A percentile compares a stretch with the other conserved stretches of the same genome.
phyloP scores from a whole-genome alignment of 2,797 vertebrate species.

The Sitta carolinensis region DNA sequence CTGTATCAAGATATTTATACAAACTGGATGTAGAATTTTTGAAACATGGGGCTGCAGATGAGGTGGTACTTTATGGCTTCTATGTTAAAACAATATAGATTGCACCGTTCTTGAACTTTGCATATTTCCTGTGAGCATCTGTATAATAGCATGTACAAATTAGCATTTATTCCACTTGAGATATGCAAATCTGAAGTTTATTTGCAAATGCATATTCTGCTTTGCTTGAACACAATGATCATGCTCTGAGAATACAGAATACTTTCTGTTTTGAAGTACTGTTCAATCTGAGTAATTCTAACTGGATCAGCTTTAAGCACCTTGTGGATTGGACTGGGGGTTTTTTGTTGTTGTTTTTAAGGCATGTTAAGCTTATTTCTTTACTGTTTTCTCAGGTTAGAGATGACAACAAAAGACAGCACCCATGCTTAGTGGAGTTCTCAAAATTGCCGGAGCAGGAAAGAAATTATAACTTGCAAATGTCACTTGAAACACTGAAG shows the following conservation, averaged over 20 bases:
- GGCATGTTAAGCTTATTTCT: neutral
- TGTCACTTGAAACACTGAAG: conserved; percentile 96
- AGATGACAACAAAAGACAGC: conserved; percentile 94
- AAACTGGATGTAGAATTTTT: neutral
- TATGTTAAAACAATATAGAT: neutral
- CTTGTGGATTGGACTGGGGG: neutral
- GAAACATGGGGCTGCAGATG: neutral
- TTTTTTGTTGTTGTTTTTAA: neutral
- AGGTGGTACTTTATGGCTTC: neutral
- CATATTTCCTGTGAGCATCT: neutral
- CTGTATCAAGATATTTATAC: neutral
- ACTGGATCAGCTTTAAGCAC: neutral
- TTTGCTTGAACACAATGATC: neutral
- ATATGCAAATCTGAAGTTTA: neutral
- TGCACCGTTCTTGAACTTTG: neutral
- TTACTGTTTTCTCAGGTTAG: conserved; percentile 80
- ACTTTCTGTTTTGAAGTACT: neutral
- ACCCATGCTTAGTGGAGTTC: conserved; percentile 95
- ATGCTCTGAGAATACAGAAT: neutral
- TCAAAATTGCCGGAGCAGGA: conserved; percentile 93
- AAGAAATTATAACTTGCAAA: conserved; percentile 94
- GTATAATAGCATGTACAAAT: neutral
- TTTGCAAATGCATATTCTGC: neutral
- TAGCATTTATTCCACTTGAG: neutral
- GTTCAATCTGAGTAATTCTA: neutral